Base-by-base conservation (phyloP, 2,113 vertebrate species). In the Nothoprocta perdicaria region DNA sequence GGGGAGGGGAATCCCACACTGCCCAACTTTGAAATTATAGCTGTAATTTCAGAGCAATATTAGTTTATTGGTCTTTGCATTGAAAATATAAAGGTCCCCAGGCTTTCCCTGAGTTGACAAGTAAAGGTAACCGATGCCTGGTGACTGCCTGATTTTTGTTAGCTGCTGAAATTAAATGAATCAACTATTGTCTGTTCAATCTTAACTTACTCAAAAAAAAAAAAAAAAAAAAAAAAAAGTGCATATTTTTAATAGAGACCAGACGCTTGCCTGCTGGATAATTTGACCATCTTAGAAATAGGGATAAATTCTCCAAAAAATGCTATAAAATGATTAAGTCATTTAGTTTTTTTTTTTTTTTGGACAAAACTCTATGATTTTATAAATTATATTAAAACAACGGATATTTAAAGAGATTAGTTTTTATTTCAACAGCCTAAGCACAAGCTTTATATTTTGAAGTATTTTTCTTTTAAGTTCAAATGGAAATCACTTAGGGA, bases 141-240 rank as follows among this genome's bases (percentile, higher is more conserved):
- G n/a, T 5, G 43, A 3, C 12, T 19, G 0, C 9, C 10, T 3
- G 0, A 1, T 14, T 66, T 78, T 74, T 38, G 10, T 41, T 78
- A 35, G 23, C 3, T 2, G 1, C 40, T 84, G 66, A 62, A 73
- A 19, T 68, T 2, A 22, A 76, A 62, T 22, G 13, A 41, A 40
- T 11, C 9, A 58, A 72, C 62, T 38, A 33, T 8, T 75, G 29
- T 41, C 16, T 38, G 15, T 23, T 61, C n/a, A 72, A 21, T 5
- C 9, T 68, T 62, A 38, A 86, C 12, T 33, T 55, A 23, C 22
- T 9, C 26, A 55, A 88, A 10, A 61, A 77, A 13, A 9, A 57
- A 52, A 43, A 43, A 10, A 15, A 48, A 22, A 48, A 48, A 48
- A 22, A 48, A 48, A 21, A 10, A 10, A 48, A 10, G 9, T 35